Conservation (phyloP, 2,113 vertebrate genomes). For the Benitochromis conjunctus region DNA sequence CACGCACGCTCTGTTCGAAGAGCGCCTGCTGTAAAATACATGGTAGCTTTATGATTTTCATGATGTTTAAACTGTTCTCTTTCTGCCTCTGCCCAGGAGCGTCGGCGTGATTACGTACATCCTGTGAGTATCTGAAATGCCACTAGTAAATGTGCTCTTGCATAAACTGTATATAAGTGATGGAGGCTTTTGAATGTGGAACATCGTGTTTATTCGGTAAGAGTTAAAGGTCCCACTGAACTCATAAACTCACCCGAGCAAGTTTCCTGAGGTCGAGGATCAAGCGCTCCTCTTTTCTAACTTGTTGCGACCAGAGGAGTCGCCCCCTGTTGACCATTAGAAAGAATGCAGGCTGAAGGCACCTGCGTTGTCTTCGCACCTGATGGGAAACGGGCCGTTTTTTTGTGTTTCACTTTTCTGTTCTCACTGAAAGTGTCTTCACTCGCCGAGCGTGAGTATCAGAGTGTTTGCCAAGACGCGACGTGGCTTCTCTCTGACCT, state of each 20-base stretch:
- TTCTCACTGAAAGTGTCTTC: background rate
- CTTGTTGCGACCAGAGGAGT: rapidly evolving
- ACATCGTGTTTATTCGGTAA: no score
- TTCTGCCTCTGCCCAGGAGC: slow-evolving; percentile 40
- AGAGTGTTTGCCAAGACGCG: background rate
- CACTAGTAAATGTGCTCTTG: background rate
- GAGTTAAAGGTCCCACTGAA: no score
- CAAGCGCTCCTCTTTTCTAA: background rate
- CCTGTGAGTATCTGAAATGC: slow-evolving; percentile 64
- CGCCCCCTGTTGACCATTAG: background rate
- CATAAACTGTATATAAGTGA: background rate
- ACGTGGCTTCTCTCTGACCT: slow-evolving; percentile 4
- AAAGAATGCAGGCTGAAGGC: background rate
- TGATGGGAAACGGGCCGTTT: background rate
- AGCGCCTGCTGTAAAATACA: slow-evolving; percentile 1
- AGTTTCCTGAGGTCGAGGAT: background rate
- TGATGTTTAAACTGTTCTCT: background rate
- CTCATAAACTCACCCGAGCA: no score
- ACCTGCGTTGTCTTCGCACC: background rate
- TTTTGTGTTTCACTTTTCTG: background rate
- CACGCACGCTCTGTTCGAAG: background rate
- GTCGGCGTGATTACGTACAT: slow-evolving; percentile 72
- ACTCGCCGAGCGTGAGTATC: background rate
- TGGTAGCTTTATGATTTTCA: background rate
- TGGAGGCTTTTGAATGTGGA: background rate